phyloP scores from a whole-genome alignment of 2,113 vertebrate genomes.

The Pogona vitticeps region DNA sequence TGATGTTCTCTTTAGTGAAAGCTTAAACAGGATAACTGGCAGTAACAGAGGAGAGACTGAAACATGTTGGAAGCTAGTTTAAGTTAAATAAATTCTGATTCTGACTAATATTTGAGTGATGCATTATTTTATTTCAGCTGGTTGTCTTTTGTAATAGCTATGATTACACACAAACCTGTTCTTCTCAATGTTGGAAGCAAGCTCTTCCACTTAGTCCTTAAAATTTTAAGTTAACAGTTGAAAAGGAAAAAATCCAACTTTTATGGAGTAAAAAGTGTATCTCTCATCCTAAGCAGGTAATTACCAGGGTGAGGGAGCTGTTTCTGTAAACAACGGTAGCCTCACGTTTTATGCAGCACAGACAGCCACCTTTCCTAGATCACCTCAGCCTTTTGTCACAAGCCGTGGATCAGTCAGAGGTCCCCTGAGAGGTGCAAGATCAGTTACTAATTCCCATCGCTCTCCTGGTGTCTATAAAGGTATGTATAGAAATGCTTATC shows the following conservation, averaged over 20 bases:
- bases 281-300: slow-evolving; percentile 68
- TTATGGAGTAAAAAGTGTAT: slow-evolving; percentile 6
- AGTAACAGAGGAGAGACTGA: too few relatives aligned
- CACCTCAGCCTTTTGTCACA: slow-evolving; percentile 79
- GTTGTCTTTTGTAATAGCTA: too few relatives aligned
- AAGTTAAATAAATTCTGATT: too few relatives aligned
- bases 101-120: too few relatives aligned
- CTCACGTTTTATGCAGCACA: slow-evolving; percentile 82
- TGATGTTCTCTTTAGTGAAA: too few relatives aligned
- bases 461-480: slow-evolving; percentile 85
- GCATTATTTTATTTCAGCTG: too few relatives aligned
- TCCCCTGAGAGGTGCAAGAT: slow-evolving; percentile 82
- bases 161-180: background rate
- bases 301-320: slow-evolving; percentile 80
- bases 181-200: background rate
- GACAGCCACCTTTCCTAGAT: slow-evolving; percentile 74
- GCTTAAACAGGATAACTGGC: too few relatives aligned
- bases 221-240: background rate
- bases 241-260: background rate
- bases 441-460: slow-evolving; percentile 76
- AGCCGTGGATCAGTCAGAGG: slow-evolving; percentile 84
- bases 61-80: too few relatives aligned
- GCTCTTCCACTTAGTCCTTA: background rate
- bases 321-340: slow-evolving; percentile 78
- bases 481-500: slow-evolving; percentile 52